Conservation (phyloP, 2,888 invertebrate genomes). For the Lithophane leautieri region DNA sequence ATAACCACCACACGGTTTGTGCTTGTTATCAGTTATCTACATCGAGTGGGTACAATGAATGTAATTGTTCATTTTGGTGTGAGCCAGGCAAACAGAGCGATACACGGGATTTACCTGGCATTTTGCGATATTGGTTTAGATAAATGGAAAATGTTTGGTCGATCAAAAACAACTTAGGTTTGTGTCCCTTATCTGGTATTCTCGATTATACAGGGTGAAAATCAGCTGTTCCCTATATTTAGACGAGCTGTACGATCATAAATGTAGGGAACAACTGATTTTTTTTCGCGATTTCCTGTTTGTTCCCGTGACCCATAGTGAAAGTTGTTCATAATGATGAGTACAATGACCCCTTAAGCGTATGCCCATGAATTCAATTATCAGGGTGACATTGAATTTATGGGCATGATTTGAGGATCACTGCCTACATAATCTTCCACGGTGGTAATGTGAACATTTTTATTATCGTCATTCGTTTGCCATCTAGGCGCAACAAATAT, state of each 20-base stretch:
- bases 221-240: too few relatives aligned
- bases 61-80: constrained; percentile 12
- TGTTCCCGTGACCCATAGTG: too few relatives aligned
- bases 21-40: constrained; percentile 37
- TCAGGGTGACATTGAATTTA: too few relatives aligned
- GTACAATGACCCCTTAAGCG: too few relatives aligned
- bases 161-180: constrained; percentile 31
- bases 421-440: not conserved
- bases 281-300: too few relatives aligned
- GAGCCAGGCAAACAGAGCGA: not conserved
- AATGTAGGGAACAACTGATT: too few relatives aligned
- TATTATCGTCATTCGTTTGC: not conserved
- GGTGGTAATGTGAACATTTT: too few relatives aligned
- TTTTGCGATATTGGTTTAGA: constrained; percentile 4
- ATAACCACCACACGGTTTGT: constrained; percentile 29
- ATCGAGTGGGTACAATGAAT: not conserved
- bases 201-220: not conserved
- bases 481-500: too few relatives aligned
- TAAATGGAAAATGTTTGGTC: not conserved
- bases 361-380: too few relatives aligned
- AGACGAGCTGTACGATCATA: too few relatives aligned
- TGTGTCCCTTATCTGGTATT: not conserved
- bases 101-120: not conserved
- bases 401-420: too few relatives aligned
- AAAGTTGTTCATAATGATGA: too few relatives aligned